Evolutionary conservation across 2,888 invertebrate species (phyloP).

Genomic region (Heliconius charithonia): DNA sequence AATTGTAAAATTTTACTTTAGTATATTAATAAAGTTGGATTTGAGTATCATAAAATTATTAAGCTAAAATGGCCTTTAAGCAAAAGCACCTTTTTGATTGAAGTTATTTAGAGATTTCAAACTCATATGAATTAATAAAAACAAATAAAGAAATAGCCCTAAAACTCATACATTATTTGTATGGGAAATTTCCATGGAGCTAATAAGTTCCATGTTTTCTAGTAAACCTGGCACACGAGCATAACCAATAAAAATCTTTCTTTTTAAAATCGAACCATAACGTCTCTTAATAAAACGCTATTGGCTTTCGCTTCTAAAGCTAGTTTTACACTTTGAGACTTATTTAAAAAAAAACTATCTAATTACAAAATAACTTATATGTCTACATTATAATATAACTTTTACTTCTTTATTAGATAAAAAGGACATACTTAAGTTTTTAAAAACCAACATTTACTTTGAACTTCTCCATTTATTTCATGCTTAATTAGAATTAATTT

Average conservation of each 20-base stretch:
- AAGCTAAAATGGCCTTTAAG: background rate
- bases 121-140: background rate
- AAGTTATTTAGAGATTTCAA: slow-evolving; percentile 6
- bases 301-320: slow-evolving; percentile 51
- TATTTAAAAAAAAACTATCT: background rate
- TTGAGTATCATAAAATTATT: background rate
- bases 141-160: background rate
- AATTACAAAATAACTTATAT: too few relatives aligned
- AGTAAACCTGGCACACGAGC: slow-evolving; percentile 43
- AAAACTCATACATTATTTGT: slow-evolving; percentile 3
- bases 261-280: slow-evolving; percentile 48
- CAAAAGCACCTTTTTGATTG: background rate
- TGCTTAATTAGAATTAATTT: background rate
- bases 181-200: slow-evolving; percentile 7
- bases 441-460: background rate
- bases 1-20: background rate
- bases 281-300: slow-evolving; percentile 50
- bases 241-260: slow-evolving; percentile 46
- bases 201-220: slow-evolving; percentile 40
- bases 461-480: background rate
- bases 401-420: background rate
- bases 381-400: background rate
- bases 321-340: slow-evolving; percentile 1
- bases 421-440: background rate
- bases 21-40: too few relatives aligned